Conservation (phyloP, 1,140 invertebrate species). For the Zaprionus lachaisei region DNA sequence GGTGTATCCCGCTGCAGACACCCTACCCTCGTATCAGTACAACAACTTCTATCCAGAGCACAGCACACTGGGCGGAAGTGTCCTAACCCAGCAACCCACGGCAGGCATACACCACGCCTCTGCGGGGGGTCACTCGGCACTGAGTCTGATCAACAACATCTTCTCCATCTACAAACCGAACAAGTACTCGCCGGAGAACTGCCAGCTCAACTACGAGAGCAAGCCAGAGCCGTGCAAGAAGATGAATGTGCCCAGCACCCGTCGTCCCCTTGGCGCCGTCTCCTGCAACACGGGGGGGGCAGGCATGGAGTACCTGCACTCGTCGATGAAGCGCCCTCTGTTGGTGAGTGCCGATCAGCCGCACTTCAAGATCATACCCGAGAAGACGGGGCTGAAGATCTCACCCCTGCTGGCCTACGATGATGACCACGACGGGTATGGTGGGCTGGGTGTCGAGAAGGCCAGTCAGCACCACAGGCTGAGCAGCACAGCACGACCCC, state of each 20-base stretch:
- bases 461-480: constrained; percentile 73
- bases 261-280: constrained; percentile 65
- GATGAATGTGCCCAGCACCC: constrained; percentile 83
- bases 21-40: constrained; percentile 80
- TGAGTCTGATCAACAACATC: constrained; percentile 85
- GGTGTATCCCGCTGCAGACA: constrained; percentile 75
- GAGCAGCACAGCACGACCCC: constrained; percentile 79
- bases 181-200: constrained; percentile 83
- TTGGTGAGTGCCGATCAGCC: constrained; percentile 84
- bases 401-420: constrained; percentile 85
- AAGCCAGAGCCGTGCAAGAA: constrained; percentile 85
- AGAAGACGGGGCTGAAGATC: constrained; percentile 85
- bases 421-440: constrained; percentile 64
- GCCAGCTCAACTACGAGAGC: constrained; percentile 79
- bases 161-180: constrained; percentile 84
- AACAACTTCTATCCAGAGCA: constrained; percentile 83
- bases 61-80: constrained; percentile 55
- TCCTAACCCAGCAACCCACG: constrained; percentile 76
- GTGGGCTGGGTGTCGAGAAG: constrained; percentile 33
- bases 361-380: constrained; percentile 85
- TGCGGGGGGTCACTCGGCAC: constrained; percentile 72
- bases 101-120: constrained; percentile 69
- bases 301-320: constrained; percentile 82
- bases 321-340: constrained; percentile 85
- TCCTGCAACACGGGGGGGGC: constrained; percentile 29